A percentile compares a stretch with the other conserved stretches of the same genome.
These are phyloP conservation scores for Schrankia costaestrigalis DNA, from an alignment of 2,888 invertebrate species.

Conservation along the genomic window DNA sequence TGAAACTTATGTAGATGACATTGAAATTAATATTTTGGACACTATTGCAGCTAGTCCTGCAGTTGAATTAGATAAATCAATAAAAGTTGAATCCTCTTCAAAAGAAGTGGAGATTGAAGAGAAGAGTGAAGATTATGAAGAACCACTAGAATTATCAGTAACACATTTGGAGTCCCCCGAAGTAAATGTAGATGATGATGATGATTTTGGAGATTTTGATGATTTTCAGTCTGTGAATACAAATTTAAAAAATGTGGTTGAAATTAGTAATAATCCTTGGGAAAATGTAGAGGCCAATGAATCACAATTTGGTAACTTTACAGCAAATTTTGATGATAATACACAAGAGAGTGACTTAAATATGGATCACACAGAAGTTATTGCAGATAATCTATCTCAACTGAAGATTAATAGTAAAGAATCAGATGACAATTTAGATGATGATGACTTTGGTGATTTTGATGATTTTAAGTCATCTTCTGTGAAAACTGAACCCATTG, in stretches of 20 bases:
- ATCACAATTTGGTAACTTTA: constrained; percentile 57
- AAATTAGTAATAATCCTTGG: constrained; percentile 63
- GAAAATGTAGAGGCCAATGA: constrained; percentile 39
- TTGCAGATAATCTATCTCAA: constrained; percentile 6
- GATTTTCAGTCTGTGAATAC: constrained; percentile 68
- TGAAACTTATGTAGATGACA: constrained; percentile 2
- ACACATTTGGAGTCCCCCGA: constrained; percentile 13
- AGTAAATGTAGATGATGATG: constrained; percentile 52
- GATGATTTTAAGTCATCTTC: constrained; percentile 71
- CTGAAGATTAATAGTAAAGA: constrained; percentile 19
- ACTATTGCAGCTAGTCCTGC: constrained; percentile 4
- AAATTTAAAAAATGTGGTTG: constrained; percentile 34
- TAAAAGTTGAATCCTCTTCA: too few relatives aligned
- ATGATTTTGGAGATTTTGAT: constrained; percentile 78
- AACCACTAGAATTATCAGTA: constrained; percentile 6
- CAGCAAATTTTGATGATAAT: constrained; percentile 57
- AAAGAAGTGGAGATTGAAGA: too few relatives aligned
- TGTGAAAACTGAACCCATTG: constrained; percentile 21
- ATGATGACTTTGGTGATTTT: constrained; percentile 81
- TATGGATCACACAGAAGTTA: constrained; percentile 4
- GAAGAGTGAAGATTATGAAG: constrained; percentile 8
- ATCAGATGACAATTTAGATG: constrained; percentile 35
- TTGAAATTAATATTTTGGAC: constrained; percentile 6
- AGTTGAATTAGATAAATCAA: constrained; percentile 3
- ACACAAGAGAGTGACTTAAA: constrained; percentile 3